These are phyloP conservation scores for Hormaphis cornu DNA, from an alignment of 1,140 invertebrate species.

Conservation along the genomic window DNA sequence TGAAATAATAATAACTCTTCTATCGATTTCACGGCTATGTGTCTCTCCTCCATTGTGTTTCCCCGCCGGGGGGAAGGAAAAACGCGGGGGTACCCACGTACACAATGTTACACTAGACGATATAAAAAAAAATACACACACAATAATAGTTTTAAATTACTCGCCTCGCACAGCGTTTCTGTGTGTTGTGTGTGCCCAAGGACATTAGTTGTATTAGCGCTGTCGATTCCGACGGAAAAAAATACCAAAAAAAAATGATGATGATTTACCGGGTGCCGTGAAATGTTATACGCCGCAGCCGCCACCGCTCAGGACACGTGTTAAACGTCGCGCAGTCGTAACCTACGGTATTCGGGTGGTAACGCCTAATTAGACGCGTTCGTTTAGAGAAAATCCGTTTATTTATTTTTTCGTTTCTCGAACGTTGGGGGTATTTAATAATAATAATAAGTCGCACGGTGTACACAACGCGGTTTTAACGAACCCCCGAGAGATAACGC, in stretches of 20 bases:
- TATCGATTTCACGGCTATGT: slow-evolving; percentile 28
- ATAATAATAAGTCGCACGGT: too few species aligned
- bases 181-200: too few species aligned
- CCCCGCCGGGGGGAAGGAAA: not conserved
- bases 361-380: slow-evolving; percentile 30
- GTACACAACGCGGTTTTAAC: not conserved
- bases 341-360: too few species aligned
- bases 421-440: too few species aligned
- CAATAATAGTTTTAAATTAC: slow-evolving; percentile 24
- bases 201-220: slow-evolving; percentile 23
- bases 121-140: too few species aligned
- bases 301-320: slow-evolving; percentile 15
- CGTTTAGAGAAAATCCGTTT: slow-evolving; percentile 22
- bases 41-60: slow-evolving; percentile 28
- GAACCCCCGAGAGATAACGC: too few species aligned
- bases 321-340: slow-evolving; percentile 9
- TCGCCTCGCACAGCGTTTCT: too few species aligned
- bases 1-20: slow-evolving; percentile 1
- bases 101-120: too few species aligned
- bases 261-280: slow-evolving; percentile 25
- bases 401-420: too few species aligned
- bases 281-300: not conserved
- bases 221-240: slow-evolving; percentile 5
- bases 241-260: not conserved
- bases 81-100: too few species aligned